phyloP scores from a whole-genome alignment of 2,113 vertebrate genomes.

The Caranx melampygus region DNA sequence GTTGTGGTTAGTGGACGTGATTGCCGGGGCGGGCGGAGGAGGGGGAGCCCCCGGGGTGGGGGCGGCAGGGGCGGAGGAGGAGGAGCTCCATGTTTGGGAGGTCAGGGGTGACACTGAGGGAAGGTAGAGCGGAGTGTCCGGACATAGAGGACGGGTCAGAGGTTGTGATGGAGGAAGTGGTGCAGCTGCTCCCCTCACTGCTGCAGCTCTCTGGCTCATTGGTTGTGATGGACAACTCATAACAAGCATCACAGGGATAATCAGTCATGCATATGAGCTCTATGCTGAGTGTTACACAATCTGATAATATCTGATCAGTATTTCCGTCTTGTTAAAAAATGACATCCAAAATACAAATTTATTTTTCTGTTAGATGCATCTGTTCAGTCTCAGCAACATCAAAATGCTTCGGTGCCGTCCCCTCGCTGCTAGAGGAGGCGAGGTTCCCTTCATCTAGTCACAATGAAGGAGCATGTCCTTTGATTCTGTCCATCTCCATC shows the following conservation, averaged over 20 bases:
- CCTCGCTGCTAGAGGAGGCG: constrained; percentile 10
- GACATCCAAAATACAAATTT: constrained; percentile 1
- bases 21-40: constrained; percentile 70
- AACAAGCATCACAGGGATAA: constrained; percentile 88
- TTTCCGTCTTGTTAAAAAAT: neutral
- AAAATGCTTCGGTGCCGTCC: constrained; percentile 7
- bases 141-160: constrained; percentile 71
- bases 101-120: constrained; percentile 59
- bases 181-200: constrained; percentile 77
- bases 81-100: constrained; percentile 47
- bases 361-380: neutral
- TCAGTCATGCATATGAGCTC: constrained; percentile 46
- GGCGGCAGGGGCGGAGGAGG: constrained; percentile 65
- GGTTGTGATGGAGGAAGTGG: constrained; percentile 80
- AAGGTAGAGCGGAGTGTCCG: constrained; percentile 28
- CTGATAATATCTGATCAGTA: neutral
- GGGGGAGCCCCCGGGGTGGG: constrained; percentile 80
- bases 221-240: constrained; percentile 91
- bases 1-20: constrained; percentile 77
- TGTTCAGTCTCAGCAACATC: constrained; percentile 11
- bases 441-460: constrained; percentile 62
- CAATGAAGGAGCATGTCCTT: constrained; percentile 40
- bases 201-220: constrained; percentile 89
- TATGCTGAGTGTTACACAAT: constrained; percentile 19
- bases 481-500: constrained; percentile 61